Evolutionary conservation across 1,140 invertebrate genomes (phyloP), one percentile per base, ranked within the genome.

Genomic region (Drosophila santomea): DNA sequence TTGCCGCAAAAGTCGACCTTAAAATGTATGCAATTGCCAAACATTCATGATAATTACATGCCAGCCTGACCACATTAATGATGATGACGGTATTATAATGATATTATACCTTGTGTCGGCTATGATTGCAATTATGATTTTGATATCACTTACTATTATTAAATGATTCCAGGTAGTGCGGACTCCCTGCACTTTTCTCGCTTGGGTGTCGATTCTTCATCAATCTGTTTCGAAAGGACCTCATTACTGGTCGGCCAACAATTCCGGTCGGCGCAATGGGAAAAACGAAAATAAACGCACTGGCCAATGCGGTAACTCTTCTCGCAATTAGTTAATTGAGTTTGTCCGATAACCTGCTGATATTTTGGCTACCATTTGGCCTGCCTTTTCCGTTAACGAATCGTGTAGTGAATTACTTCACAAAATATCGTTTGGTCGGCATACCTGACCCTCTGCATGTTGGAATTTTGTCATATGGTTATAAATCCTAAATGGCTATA

Each of bases 1-100:
- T 44, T 12, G 58, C 81, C 81, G 64, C 81, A 85, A 45, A 63
- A 71, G 68, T 52, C 78, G 75, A 88, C 78, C 83, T 75, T 74
- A 86, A 86, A 71, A 75, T 78, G 48, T 56, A 84, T 69, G 77
- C 73, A 74, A 85, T 66, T 77, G 60, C 55, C 78, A 61, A 61
- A 50, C 63, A 78, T 72, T 64, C 60, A 76, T 60, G 59, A 69
- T 77, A 45, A 80, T 64, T 45, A 80, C 68, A 48, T 25, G 56
- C 20, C 35, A 51, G 56, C n/a, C 15, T 38, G 32, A 14, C 32
- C 44, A 45, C 35, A 56, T 64, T 48, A 38, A 44, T 52, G 55
- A 60, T 67, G 45, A 52, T 25, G 41, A 44, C 36, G 23, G 10
- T 20, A 20, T 20, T 20, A 20, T 20, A 20, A 20, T 25, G 8